Conservation (phyloP, 1,140 invertebrate genomes). For the Nasonia vitripennis region DNA sequence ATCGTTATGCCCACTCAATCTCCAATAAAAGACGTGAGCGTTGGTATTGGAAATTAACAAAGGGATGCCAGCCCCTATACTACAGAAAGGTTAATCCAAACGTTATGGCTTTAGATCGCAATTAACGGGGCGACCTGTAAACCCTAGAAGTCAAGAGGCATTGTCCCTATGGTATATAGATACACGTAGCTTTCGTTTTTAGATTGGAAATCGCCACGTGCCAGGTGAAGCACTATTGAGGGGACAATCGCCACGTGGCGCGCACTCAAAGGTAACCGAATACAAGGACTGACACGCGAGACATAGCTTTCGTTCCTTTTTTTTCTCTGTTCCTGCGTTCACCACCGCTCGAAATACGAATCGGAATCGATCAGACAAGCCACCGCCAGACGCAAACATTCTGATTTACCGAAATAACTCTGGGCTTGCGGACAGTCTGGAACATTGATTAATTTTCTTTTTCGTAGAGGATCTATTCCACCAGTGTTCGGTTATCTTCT, state of each 20-base stretch:
- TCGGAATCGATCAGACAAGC: neutral
- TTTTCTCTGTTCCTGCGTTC: neutral
- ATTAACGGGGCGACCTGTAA: conserved; percentile 40
- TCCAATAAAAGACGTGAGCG: neutral
- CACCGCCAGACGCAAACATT: neutral
- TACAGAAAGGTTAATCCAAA: neutral
- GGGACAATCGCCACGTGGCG: conserved; percentile 64
- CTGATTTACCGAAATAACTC: no score
- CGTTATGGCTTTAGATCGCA: neutral
- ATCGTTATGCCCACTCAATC: no score
- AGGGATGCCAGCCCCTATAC: neutral
- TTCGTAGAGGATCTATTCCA: no score
- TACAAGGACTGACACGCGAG: neutral
- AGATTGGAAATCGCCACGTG: conserved; percentile 64
- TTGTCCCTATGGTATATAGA: neutral
- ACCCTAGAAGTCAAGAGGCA: conserved; percentile 63
- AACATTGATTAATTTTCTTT: no score
- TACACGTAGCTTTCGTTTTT: neutral
- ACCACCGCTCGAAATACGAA: neutral
- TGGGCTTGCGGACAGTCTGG: no score
- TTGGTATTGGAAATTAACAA: neutral
- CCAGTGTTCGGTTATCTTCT: no score
- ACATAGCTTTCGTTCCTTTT: neutral
- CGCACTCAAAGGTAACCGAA: conserved; percentile 53
- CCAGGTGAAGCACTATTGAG: conserved; percentile 65